Percentiles rank a stretch among this genome's conserved stretches.
Conservation (phyloP, 2,113 vertebrate genomes). For the Corvus cornix region DNA sequence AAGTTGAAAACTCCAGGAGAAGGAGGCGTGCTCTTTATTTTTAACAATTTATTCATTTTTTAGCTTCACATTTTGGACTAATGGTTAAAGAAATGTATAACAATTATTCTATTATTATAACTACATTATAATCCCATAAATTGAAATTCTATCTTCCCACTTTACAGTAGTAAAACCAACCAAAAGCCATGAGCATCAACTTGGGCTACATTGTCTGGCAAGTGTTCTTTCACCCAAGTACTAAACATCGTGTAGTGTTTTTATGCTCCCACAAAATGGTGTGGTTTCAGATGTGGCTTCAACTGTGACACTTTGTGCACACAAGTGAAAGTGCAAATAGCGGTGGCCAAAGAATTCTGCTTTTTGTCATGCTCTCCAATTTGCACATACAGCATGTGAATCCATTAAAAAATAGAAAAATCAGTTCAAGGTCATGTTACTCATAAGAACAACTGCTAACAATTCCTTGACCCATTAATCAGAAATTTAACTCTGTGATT, state of each 20-base stretch:
- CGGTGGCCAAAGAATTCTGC: background rate
- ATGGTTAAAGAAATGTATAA: background rate
- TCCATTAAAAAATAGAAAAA: background rate
- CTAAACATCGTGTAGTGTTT: background rate
- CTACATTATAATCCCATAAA: background rate
- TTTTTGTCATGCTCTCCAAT: background rate
- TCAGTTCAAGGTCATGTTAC: background rate
- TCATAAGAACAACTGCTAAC: background rate
- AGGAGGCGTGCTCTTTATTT: background rate
- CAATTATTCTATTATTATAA: background rate
- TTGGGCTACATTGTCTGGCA: background rate
- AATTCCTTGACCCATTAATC: background rate
- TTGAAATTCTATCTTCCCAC: background rate
- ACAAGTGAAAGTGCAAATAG: background rate
- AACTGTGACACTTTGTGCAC: background rate
- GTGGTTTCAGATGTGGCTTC: background rate
- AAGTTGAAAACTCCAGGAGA: background rate
- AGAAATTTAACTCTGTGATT: background rate
- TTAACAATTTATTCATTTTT: background rate
- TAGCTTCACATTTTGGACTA: background rate
- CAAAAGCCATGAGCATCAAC: background rate
- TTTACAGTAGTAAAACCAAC: background rate
- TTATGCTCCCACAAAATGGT: background rate
- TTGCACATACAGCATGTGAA: background rate
- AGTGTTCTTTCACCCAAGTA: background rate